Evolutionary conservation across 2,888 invertebrate species (phyloP).

Genomic region (Labia minor): DNA sequence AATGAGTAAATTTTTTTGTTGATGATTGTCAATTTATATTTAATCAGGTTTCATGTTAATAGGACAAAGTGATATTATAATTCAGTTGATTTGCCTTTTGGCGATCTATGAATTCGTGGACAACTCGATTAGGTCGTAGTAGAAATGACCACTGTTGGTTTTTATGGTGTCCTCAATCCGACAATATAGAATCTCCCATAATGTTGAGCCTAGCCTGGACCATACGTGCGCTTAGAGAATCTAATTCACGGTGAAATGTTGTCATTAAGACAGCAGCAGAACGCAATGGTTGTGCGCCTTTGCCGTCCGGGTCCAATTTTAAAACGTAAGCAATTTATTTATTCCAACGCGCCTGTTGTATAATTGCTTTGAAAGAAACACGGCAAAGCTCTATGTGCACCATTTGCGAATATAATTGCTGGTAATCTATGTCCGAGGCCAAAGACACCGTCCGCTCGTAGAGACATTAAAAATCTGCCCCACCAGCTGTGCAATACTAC

Average conservation of each 20-base stretch:
- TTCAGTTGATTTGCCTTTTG: too few relatives aligned
- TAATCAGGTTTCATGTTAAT: too few relatives aligned
- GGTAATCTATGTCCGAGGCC: slow-evolving; percentile 7
- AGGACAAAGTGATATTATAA: too few relatives aligned
- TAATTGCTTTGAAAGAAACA: slow-evolving; percentile 7
- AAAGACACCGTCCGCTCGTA: not conserved
- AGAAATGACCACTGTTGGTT: too few relatives aligned
- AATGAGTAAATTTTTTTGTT: too few relatives aligned
- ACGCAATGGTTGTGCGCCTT: not conserved
- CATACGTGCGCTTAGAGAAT: not conserved
- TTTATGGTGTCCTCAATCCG: too few relatives aligned
- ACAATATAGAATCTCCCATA: too few relatives aligned
- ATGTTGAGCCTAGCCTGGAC: not conserved
- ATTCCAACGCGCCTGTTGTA: not conserved
- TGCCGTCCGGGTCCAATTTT: not conserved
- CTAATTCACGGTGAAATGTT: not conserved
- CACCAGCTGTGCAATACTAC: not conserved
- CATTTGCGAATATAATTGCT: slow-evolving; percentile 13
- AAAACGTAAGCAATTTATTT: not conserved
- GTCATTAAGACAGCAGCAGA: slow-evolving; percentile 5
- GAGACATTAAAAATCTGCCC: not conserved
- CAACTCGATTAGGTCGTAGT: too few relatives aligned
- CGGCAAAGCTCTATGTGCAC: not conserved
- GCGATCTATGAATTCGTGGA: slow-evolving; percentile 23
- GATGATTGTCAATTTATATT: too few relatives aligned